These are phyloP conservation scores for Chascanopsetta lugubris DNA, from an alignment of 2,113 vertebrate genomes.

Conservation along the genomic window DNA sequence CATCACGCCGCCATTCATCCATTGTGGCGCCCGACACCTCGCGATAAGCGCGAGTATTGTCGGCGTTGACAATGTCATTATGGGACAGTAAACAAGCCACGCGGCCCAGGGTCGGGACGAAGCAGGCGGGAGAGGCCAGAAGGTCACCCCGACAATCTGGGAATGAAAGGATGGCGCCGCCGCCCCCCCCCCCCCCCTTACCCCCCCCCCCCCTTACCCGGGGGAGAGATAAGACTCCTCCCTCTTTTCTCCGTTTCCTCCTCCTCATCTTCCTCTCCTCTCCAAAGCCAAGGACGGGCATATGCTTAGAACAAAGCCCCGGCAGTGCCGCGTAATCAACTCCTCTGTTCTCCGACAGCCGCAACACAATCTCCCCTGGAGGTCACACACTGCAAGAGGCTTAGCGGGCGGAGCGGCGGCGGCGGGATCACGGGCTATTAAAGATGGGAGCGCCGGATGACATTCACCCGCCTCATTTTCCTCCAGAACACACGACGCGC, in stretches of 20 bases:
- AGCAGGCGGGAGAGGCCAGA: conserved; percentile 39
- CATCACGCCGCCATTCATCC: conserved; percentile 60
- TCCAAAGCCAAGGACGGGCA: conserved; percentile 70
- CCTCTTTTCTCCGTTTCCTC: conserved; percentile 13
- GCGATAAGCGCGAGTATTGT: conserved; percentile 68
- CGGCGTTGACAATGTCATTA: conserved; percentile 72
- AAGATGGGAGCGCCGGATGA: conserved; percentile 60
- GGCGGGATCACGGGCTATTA: conserved; percentile 58
- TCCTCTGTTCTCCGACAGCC: conserved; percentile 59
- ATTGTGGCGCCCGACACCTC: conserved; percentile 59
- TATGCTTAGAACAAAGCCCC: conserved; percentile 68
- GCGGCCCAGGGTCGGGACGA: conserved; percentile 47
- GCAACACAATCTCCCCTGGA: conserved; percentile 65
- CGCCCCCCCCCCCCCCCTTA: too few species aligned
- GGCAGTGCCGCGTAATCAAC: conserved; percentile 60
- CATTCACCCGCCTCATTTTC: conserved; percentile 27
- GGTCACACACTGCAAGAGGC: conserved; percentile 62
- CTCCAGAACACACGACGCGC: background rate
- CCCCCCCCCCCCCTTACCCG: too few species aligned
- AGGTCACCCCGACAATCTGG: conserved; percentile 73
- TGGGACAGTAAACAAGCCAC: conserved; percentile 67
- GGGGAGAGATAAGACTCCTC: conserved; percentile 60
- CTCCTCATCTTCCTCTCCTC: conserved; percentile 36
- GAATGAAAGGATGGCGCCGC: conserved; percentile 56
- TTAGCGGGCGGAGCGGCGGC: conserved; percentile 43